Base-by-base conservation (phyloP, 2,797 vertebrate species). In the Pipistrellus pygmaeus region DNA sequence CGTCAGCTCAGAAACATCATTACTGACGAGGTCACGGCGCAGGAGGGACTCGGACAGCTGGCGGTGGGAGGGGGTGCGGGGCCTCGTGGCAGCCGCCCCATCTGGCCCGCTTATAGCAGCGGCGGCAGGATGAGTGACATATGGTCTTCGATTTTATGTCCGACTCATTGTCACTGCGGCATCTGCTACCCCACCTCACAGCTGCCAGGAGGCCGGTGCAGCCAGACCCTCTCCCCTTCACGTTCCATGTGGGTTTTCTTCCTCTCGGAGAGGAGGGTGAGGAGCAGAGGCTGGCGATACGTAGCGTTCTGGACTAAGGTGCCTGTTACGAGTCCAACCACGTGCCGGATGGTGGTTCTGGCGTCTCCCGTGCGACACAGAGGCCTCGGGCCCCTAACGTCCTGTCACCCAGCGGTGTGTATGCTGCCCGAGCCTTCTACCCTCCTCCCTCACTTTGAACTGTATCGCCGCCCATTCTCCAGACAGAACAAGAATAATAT, bases 1-100 rank as follows among this genome's bases (percentile, higher is more conserved):
- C 20, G 38, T 41, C 38, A 17, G 76, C 83, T 91, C 32, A 15
- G 81, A 93, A 77, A 68, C 68, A 44, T 35, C 60, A 87, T 87
- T 55, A 64, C 80, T 18, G 23, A 64, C 21, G 76, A 71, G 81
- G 55, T 41, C 81, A 44, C 0, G 1, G 12, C 68, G 88, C 3
- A 0, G 0, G 30, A 73, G 18, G 55, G 44, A 12, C 78, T 51
- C 6, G 3, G 82, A 64, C 68, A 75, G 66, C 85, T 13, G 25
- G 69, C 68, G 27, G 38, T 3, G 21, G 44, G 51, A 48, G 85
- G 76, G 46, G 75, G 62, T 2, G 25, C 72, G 44, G 76, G 62
- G 46, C 64, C 91, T 81, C 55, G 8, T 73, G n/a, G 75, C 77
- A 60, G 57, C 68, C 64, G 20, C 71, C 21, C 90, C 69, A 41